phyloP scores from a whole-genome alignment of 2,797 vertebrate species.

The Coluber constrictor region DNA sequence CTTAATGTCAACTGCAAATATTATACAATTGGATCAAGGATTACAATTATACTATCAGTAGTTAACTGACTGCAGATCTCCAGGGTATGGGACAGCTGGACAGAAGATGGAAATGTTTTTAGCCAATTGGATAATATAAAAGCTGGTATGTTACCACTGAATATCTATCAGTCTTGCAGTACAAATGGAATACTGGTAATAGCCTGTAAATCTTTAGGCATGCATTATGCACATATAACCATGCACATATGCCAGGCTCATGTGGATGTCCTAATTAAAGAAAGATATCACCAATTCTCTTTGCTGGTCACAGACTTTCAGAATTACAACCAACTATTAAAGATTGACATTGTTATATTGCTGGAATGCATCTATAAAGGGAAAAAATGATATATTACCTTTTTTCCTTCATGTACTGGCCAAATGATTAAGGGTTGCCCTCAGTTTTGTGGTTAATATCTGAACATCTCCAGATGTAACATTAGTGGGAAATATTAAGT shows the following conservation, averaged over 20 bases:
- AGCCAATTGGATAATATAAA: neutral
- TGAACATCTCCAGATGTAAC: neutral
- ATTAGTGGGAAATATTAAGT: conserved; percentile 17
- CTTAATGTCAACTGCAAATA: neutral
- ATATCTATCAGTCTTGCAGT: neutral
- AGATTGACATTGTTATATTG: conserved; percentile 11
- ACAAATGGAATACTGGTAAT: neutral
- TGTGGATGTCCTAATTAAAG: neutral
- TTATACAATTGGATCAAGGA: neutral
- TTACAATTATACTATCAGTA: neutral
- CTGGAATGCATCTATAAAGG: conserved; percentile 6
- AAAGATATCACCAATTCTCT: neutral
- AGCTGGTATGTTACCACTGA: neutral
- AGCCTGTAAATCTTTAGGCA: neutral
- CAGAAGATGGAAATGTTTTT: neutral
- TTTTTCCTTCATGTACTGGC: conserved; percentile 17
- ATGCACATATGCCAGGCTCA: neutral
- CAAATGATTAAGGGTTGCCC: conserved; percentile 16
- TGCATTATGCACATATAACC: neutral
- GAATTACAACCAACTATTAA: conserved; percentile 19
- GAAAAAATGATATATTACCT: conserved; percentile 8
- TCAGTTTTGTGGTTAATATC: conserved; percentile 34
- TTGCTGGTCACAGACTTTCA: neutral
- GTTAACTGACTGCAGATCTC: neutral
- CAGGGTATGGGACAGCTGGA: neutral